Percentiles rank a stretch among this genome's conserved stretches.
Conservation (phyloP, 2,113 vertebrate species). For the Anthoscopus minutus region DNA sequence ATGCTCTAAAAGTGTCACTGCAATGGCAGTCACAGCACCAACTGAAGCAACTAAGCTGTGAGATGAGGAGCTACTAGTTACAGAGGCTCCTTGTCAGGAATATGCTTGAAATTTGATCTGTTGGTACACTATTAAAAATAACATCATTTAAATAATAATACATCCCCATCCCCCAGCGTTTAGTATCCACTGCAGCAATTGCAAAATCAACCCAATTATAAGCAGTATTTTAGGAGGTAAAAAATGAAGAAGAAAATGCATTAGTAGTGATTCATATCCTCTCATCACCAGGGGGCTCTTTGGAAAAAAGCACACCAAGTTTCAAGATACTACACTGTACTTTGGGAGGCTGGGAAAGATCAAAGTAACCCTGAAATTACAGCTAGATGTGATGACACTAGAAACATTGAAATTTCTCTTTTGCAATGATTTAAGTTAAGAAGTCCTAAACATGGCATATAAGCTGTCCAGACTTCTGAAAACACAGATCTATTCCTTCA, state of each 20-base stretch:
- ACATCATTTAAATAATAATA: not conserved
- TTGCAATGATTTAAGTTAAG: not conserved
- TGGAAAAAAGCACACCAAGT: not conserved
- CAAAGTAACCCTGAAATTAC: not conserved
- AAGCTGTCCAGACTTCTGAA: not conserved
- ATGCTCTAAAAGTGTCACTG: conserved; percentile 2
- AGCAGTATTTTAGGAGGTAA: not conserved
- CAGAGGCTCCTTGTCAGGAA: not conserved
- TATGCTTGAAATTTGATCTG: not conserved
- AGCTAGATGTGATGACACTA: not conserved
- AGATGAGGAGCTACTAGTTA: not conserved
- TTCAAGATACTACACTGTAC: not conserved
- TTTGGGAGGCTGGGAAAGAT: not conserved
- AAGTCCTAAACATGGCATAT: not conserved
- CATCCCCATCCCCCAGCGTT: not conserved
- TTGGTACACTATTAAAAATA: not conserved
- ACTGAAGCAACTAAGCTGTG: not conserved
- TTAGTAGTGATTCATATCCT: not conserved
- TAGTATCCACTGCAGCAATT: not conserved
- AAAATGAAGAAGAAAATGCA: not conserved
- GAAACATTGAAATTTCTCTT: not conserved
- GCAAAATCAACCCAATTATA: not conserved
- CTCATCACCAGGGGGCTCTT: not conserved
- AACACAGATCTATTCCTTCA: not conserved
- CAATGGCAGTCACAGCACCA: not conserved